phyloP scores from a whole-genome alignment of 2,888 invertebrate genomes.

The Andricus quercusramuli region DNA sequence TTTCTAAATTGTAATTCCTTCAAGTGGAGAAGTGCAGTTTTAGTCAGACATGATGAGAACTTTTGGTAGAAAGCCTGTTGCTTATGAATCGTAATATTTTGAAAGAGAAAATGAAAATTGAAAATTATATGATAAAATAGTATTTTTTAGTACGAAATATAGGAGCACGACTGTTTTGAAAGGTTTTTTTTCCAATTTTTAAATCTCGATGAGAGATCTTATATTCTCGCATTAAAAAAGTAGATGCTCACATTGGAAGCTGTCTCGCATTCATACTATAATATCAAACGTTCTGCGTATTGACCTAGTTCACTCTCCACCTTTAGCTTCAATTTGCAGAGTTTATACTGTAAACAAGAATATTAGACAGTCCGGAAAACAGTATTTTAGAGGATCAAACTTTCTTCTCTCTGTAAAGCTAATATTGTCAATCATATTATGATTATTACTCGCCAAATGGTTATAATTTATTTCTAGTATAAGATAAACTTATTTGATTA shows the following conservation, averaged over 20 bases:
- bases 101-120: background rate
- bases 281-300: conserved; percentile 17
- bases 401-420: background rate
- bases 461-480: background rate
- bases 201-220: background rate
- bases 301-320: conserved; percentile 19
- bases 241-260: conserved; percentile 6
- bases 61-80: background rate
- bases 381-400: background rate
- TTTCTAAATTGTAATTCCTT: background rate
- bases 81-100: background rate
- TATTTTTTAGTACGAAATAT: background rate
- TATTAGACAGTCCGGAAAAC: conserved; percentile 2
- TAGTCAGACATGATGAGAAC: background rate
- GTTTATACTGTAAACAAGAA: conserved; percentile 18
- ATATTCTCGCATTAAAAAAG: conserved; percentile 15
- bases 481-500: background rate
- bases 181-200: background rate
- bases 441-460: background rate
- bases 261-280: conserved; percentile 10
- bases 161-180: background rate
- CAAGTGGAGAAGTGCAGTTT: background rate
- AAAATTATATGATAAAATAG: background rate
- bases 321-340: conserved; percentile 14
- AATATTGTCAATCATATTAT: background rate